Evolutionary conservation across 2,888 invertebrate species (phyloP).

Genomic region (Cremastinae sp.): DNA sequence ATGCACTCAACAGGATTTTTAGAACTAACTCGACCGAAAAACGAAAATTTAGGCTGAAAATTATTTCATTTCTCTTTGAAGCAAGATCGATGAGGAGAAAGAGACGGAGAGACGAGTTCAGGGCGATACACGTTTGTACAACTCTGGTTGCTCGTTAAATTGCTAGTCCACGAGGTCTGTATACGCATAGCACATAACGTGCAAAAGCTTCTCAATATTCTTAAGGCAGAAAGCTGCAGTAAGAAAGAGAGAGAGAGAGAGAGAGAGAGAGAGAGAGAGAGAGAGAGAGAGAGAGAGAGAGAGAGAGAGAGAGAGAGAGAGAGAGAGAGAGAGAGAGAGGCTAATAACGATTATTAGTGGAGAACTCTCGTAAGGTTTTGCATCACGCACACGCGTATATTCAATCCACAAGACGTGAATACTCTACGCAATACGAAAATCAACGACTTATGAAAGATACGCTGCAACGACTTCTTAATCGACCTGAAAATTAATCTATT

Average conservation of each 20-base stretch:
- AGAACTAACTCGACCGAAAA: slow-evolving; percentile 21
- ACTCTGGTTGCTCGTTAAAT: slow-evolving; percentile 45
- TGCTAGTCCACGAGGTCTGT: slow-evolving; percentile 11
- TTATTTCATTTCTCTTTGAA: slow-evolving; percentile 34
- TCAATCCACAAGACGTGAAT: not conserved
- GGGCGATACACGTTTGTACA: slow-evolving; percentile 17
- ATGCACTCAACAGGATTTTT: not conserved
- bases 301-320: slow-evolving; percentile 19
- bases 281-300: slow-evolving; percentile 17
- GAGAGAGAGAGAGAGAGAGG: slow-evolving; percentile 17
- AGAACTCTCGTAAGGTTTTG: slow-evolving; percentile 32
- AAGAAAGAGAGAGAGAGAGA: not conserved
- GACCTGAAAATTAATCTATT: slow-evolving; percentile 24
- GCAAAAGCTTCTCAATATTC: slow-evolving; percentile 40
- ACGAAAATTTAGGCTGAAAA: slow-evolving; percentile 7
- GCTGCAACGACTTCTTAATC: slow-evolving; percentile 32
- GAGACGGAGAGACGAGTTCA: slow-evolving; percentile 22
- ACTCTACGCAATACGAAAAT: slow-evolving; percentile 14
- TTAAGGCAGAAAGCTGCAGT: slow-evolving; percentile 23
- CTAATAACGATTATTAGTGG: slow-evolving; percentile 67
- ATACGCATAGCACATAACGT: not conserved
- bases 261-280: slow-evolving; percentile 10
- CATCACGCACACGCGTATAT: slow-evolving; percentile 41
- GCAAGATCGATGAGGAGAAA: slow-evolving; percentile 45
- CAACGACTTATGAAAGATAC: slow-evolving; percentile 28